These are phyloP conservation scores for Peucedramus taeniatus DNA, from an alignment of 2,113 vertebrate species.

Conservation along the genomic window DNA sequence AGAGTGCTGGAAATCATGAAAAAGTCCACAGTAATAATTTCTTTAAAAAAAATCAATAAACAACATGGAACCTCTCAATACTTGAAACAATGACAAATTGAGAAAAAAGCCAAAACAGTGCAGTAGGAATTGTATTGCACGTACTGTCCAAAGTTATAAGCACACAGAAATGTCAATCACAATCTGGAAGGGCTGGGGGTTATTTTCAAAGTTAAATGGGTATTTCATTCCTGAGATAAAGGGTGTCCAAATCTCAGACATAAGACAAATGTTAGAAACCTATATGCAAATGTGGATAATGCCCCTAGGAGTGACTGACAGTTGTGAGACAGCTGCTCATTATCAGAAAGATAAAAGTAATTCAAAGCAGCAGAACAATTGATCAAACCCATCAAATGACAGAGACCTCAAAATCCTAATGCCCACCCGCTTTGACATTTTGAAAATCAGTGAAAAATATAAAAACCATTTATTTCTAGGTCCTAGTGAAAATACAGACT, in stretches of 20 bases:
- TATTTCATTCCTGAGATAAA: background rate
- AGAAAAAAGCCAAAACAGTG: background rate
- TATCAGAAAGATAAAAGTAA: background rate
- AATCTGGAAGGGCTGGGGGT: background rate
- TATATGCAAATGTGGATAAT: background rate
- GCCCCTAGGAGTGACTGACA: background rate
- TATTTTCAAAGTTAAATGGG: background rate
- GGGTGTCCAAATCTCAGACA: background rate
- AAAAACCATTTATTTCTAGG: background rate
- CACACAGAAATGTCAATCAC: background rate
- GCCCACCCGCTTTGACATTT: accelerated
- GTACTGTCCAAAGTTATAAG: background rate
- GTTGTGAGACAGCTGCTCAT: background rate
- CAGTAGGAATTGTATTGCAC: background rate
- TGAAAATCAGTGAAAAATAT: background rate
- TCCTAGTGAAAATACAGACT: background rate
- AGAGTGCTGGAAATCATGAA: background rate
- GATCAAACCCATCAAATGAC: background rate
- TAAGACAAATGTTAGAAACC: background rate
- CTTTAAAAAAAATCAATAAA: background rate
- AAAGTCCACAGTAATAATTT: background rate
- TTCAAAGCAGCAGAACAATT: background rate
- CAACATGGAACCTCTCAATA: background rate
- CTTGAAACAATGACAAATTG: background rate
- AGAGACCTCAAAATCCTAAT: background rate